Evolutionary conservation across 2,797 vertebrate genomes (phyloP).

Genomic region (Xenopus petersii): DNA sequence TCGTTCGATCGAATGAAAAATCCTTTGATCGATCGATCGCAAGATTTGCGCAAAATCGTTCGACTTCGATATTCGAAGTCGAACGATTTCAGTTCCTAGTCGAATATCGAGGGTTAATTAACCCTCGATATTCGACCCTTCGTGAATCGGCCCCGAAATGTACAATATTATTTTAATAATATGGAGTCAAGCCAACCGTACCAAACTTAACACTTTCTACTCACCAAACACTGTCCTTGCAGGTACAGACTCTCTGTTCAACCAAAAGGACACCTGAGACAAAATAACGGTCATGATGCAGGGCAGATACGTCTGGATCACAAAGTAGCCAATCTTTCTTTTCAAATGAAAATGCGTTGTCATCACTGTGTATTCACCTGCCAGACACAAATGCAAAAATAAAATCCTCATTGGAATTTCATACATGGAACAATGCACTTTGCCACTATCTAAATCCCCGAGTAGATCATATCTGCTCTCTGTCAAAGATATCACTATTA

Average conservation of each 20-base stretch:
- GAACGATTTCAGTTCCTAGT: no score
- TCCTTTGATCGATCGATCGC: no score
- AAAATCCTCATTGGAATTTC: constrained; percentile 7
- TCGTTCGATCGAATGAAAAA: no score
- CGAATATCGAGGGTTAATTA: no score
- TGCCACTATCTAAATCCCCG: neutral
- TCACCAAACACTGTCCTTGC: constrained; percentile 96
- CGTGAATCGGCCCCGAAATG: no score
- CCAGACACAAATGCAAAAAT: constrained; percentile 42
- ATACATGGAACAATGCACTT: neutral
- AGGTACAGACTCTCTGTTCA: constrained; percentile 96
- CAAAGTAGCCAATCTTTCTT: constrained; percentile 98
- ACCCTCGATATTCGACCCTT: no score
- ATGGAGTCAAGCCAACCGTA: neutral
- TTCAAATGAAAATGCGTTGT: constrained; percentile 98
- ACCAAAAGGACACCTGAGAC: constrained; percentile 98
- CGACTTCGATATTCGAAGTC: no score
- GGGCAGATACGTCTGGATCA: constrained; percentile 97
- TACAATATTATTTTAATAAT: no score
- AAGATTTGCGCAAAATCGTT: no score
- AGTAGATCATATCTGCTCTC: neutral
- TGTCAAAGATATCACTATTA: neutral
- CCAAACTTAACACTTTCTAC: constrained; percentile 53
- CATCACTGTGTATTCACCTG: constrained; percentile 98
- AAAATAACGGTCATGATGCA: constrained; percentile 99